Percentiles rank a stretch among this genome's conserved stretches.
These are phyloP conservation scores for Charadrius vociferus DNA, from an alignment of 2,113 vertebrate genomes.

Conservation along the genomic window DNA sequence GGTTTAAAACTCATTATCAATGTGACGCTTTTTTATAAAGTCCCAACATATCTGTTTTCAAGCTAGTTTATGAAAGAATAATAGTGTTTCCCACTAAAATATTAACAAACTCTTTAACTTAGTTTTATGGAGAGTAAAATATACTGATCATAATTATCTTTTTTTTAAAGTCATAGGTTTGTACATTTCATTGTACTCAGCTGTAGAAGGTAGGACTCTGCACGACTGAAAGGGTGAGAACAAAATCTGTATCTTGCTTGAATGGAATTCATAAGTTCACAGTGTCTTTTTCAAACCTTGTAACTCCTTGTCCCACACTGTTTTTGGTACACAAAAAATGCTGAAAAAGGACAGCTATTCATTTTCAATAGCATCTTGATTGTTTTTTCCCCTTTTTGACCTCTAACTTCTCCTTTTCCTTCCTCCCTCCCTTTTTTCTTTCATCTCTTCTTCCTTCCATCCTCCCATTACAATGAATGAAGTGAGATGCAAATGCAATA, in stretches of 20 bases:
- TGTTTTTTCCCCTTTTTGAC: background rate
- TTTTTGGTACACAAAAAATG: background rate
- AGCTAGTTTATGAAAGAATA: background rate
- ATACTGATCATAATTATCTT: background rate
- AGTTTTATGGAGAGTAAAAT: background rate
- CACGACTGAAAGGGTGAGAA: background rate
- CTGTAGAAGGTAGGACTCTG: background rate
- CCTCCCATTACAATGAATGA: background rate
- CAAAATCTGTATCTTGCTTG: background rate
- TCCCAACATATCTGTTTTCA: background rate
- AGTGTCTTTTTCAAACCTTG: background rate
- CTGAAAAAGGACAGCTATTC: background rate
- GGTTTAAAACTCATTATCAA: background rate
- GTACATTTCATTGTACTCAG: background rate
- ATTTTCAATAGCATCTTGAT: background rate
- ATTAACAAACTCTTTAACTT: background rate
- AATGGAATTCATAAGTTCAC: background rate
- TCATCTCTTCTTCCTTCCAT: background rate
- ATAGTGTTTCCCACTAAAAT: background rate
- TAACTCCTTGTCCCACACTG: background rate
- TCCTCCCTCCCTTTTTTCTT: no score
- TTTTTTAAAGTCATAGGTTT: background rate
- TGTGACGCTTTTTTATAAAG: background rate
- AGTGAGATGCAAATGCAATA: background rate
- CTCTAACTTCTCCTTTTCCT: background rate